Conservation (phyloP, 1,140 invertebrate genomes). For the Arctopsyche grandis region DNA sequence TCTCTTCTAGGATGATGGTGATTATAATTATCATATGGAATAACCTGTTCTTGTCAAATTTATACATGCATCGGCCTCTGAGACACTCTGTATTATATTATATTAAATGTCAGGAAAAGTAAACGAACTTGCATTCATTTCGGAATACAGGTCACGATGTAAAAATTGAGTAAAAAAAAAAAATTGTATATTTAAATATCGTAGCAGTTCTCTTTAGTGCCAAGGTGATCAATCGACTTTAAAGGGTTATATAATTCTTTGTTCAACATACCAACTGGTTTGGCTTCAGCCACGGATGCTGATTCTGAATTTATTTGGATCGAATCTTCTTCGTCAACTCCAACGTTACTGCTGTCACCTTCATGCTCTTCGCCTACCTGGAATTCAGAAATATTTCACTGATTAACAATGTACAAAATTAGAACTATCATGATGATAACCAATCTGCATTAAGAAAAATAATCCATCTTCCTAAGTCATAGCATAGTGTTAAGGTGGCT, state of each 20-base stretch:
- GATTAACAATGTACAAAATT: background rate
- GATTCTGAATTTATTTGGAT: constrained; percentile 66
- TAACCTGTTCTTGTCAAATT: too few species aligned
- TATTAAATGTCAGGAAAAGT: too few species aligned
- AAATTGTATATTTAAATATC: background rate
- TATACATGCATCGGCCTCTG: too few species aligned
- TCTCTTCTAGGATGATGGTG: too few species aligned
- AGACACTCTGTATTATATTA: too few species aligned
- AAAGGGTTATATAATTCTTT: constrained; percentile 16
- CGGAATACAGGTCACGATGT: background rate
- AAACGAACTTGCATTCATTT: too few species aligned
- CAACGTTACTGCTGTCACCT: constrained; percentile 58
- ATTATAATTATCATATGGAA: too few species aligned
- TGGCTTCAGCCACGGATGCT: constrained; percentile 75
- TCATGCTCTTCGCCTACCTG: constrained; percentile 66
- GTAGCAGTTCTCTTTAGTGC: background rate
- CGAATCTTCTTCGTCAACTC: constrained; percentile 55
- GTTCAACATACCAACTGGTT: constrained; percentile 69
- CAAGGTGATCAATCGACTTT: constrained; percentile 25
- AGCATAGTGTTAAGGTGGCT: too few species aligned
- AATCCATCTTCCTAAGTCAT: too few species aligned
- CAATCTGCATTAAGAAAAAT: too few species aligned
- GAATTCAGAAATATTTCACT: constrained; percentile 35
- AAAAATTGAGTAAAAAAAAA: constrained; percentile 9
- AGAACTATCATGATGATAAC: too few species aligned